phyloP scores from a whole-genome alignment of 2,888 invertebrate genomes.

The Resseliella maxima region DNA sequence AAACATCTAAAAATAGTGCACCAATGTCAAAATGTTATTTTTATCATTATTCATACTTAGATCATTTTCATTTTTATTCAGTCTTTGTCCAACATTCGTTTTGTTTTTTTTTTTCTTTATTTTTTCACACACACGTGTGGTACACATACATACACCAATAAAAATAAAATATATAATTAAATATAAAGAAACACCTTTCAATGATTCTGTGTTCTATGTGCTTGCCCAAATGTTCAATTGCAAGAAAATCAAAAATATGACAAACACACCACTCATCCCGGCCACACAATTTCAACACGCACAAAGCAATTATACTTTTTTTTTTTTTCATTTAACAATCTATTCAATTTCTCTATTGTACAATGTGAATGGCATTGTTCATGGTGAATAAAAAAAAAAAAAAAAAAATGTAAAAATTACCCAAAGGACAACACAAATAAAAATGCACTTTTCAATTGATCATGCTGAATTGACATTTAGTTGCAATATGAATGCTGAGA shows the following conservation, averaged over 20 bases:
- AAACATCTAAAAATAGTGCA: too few relatives aligned
- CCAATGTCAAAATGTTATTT: too few relatives aligned
- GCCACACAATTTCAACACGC: neutral
- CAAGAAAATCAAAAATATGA: neutral
- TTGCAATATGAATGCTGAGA: neutral
- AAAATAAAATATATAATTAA: neutral
- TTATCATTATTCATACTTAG: neutral
- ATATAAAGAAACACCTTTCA: neutral
- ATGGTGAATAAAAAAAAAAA: neutral
- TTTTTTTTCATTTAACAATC: neutral
- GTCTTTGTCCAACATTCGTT: neutral
- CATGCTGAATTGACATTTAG: neutral
- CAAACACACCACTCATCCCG: slow-evolving; percentile 27
- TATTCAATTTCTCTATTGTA: slow-evolving; percentile 17
- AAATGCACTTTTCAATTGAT: neutral
- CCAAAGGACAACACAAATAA: slow-evolving; percentile 8
- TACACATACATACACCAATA: neutral
- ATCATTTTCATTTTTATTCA: neutral
- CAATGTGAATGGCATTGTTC: neutral
- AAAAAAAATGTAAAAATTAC: neutral
- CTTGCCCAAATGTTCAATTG: too few relatives aligned
- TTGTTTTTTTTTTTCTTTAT: neutral
- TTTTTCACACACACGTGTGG: neutral
- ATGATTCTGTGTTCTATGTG: neutral
- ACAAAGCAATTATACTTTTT: slow-evolving; percentile 2